phyloP scores from a whole-genome alignment of 2,113 vertebrate genomes.

The Nothoprocta perdicaria region DNA sequence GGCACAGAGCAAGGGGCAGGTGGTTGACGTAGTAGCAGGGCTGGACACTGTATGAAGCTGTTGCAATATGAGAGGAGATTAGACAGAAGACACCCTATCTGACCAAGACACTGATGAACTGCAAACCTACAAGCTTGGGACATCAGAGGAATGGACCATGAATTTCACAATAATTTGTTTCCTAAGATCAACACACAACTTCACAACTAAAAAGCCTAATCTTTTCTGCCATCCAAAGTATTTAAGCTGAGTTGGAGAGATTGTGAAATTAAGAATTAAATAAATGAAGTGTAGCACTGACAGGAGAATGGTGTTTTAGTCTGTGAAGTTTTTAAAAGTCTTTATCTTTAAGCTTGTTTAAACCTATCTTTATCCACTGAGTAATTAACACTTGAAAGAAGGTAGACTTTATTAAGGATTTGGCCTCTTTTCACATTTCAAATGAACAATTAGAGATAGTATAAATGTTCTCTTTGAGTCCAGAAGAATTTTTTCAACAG shows the following conservation, averaged over 20 bases:
- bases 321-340: background rate
- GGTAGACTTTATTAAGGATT: slow-evolving; percentile 40
- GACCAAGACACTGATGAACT: background rate
- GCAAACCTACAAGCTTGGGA: background rate
- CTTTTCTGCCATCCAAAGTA: background rate
- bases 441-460: slow-evolving; percentile 2
- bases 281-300: background rate
- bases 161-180: background rate
- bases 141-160: background rate
- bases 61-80: background rate
- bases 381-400: slow-evolving; percentile 44
- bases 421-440: slow-evolving; percentile 2
- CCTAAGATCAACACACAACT: background rate
- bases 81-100: background rate
- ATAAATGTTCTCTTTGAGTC: slow-evolving; percentile 22
- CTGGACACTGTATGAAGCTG: accelerated
- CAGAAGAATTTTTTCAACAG: slow-evolving; percentile 19
- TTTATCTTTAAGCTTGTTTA: slow-evolving; percentile 31
- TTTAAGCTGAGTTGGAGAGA: background rate
- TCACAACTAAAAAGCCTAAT: background rate
- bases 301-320: background rate
- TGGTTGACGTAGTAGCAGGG: background rate
- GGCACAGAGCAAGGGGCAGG: background rate
- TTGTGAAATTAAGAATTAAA: background rate
- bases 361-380: slow-evolving; percentile 24